These are phyloP conservation scores for Xenops minutus DNA, from an alignment of 2,797 vertebrate species.

Conservation along the genomic window DNA sequence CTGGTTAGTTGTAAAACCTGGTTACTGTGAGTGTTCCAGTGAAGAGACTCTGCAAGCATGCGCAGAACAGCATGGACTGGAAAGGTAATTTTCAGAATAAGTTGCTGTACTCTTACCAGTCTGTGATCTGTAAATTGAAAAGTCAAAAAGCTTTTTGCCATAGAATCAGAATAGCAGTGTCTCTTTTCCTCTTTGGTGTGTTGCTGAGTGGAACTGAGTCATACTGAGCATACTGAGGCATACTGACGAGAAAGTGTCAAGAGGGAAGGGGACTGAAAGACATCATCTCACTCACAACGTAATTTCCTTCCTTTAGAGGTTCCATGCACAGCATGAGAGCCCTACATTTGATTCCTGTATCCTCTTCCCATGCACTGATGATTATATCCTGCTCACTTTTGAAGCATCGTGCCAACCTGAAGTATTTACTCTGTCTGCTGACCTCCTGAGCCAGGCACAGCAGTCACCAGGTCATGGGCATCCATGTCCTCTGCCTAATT, in stretches of 20 bases:
- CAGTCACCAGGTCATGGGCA: not conserved
- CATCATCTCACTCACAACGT: fast-evolving
- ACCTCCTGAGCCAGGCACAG: not conserved
- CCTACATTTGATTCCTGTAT: not conserved
- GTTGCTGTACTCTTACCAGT: not conserved
- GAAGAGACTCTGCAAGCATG: not conserved
- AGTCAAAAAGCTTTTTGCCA: not conserved
- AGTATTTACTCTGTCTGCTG: not conserved
- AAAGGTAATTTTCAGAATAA: not conserved
- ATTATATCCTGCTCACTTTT: not conserved
- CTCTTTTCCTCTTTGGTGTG: not conserved
- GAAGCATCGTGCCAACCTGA: not conserved
- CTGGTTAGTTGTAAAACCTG: not conserved
- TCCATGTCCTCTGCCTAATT: not conserved
- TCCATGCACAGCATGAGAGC: not conserved
- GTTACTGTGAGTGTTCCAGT: not conserved
- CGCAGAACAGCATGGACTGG: not conserved
- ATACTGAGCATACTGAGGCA: not conserved
- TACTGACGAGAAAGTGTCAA: not conserved
- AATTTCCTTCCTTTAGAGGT: not conserved
- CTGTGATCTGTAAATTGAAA: not conserved
- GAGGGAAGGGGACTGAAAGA: not conserved
- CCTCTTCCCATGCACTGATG: not conserved
- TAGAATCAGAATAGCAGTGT: not conserved
- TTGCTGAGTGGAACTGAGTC: not conserved